Evolutionary conservation across 53 echinoderm and acorn worm species (phyloP).

Genomic region (Arbacia lixula): DNA sequence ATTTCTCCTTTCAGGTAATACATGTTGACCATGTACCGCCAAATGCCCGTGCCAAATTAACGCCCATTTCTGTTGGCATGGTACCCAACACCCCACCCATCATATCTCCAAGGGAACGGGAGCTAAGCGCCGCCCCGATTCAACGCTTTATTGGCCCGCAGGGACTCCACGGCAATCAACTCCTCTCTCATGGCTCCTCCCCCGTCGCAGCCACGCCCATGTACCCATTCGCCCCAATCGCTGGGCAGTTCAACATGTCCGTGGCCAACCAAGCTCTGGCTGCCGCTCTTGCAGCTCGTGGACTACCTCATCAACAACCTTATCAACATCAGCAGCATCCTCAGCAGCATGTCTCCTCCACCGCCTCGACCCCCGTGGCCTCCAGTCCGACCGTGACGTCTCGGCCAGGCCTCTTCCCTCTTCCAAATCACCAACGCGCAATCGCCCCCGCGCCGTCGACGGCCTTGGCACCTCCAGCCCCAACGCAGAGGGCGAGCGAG

Average conservation of each 20-base stretch:
- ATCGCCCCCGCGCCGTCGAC: background rate
- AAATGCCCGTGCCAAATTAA: slow-evolving; percentile 21
- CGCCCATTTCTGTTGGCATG: slow-evolving; percentile 33
- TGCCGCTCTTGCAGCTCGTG: slow-evolving; percentile 46
- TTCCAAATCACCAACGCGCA: slow-evolving; percentile 15
- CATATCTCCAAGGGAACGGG: slow-evolving; percentile 35
- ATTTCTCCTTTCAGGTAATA: background rate
- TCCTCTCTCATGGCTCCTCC: background rate
- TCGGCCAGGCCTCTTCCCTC: background rate
- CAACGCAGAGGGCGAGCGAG: slow-evolving; percentile 11
- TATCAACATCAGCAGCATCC: slow-evolving; percentile 28
- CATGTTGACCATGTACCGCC: slow-evolving; percentile 25
- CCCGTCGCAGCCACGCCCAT: slow-evolving; percentile 2
- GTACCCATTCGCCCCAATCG: slow-evolving; percentile 42
- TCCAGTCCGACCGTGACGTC: slow-evolving; percentile 18
- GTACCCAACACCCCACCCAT: slow-evolving; percentile 14
- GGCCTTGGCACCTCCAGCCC: background rate
- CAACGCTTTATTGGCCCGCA: slow-evolving; percentile 44
- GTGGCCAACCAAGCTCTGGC: slow-evolving; percentile 53
- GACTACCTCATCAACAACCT: slow-evolving; percentile 29
- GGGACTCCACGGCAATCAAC: slow-evolving; percentile 20
- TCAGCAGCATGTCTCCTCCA: background rate
- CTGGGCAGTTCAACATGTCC: slow-evolving; percentile 37
- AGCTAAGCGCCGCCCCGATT: slow-evolving; percentile 18
- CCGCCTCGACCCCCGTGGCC: background rate